Evolutionary conservation across 2,888 invertebrate species (phyloP).

Genomic region (Eupithecia pulchellata): DNA sequence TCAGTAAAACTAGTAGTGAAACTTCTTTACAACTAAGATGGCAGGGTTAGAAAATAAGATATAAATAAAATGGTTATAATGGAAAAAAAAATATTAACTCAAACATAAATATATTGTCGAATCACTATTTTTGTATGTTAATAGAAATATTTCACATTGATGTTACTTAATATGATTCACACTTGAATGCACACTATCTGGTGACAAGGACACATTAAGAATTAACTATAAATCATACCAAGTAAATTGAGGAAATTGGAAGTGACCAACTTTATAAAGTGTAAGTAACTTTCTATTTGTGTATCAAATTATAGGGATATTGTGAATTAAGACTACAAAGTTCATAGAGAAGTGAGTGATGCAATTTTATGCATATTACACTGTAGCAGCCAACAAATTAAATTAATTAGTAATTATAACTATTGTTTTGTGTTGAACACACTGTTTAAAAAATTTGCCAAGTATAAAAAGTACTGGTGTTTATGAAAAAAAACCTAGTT

Average conservation of each 20-base stretch:
- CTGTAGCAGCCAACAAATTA: not conserved
- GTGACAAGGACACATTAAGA: not conserved
- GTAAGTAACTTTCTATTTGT: constrained; percentile 26
- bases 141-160: not conserved
- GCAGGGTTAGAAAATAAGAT: too few relatives aligned
- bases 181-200: not conserved
- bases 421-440: not conserved
- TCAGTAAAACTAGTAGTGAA: too few relatives aligned
- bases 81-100: too few relatives aligned
- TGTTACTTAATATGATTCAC: not conserved
- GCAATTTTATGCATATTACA: not conserved
- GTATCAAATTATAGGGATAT: constrained; percentile 27
- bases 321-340: not conserved
- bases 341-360: constrained; percentile 2
- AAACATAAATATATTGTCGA: too few relatives aligned
- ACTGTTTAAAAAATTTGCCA: too few relatives aligned
- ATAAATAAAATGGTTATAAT: too few relatives aligned
- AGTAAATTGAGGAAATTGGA: not conserved
- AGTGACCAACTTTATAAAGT: constrained; percentile 17
- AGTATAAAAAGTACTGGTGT: too few relatives aligned
- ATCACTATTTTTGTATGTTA: not conserved
- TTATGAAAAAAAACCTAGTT: too few relatives aligned
- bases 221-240: not conserved
- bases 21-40: too few relatives aligned
- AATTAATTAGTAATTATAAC: not conserved